Base-by-base conservation (phyloP, 2,888 invertebrate genomes). In the Amblyjoppa fuscipennis region DNA sequence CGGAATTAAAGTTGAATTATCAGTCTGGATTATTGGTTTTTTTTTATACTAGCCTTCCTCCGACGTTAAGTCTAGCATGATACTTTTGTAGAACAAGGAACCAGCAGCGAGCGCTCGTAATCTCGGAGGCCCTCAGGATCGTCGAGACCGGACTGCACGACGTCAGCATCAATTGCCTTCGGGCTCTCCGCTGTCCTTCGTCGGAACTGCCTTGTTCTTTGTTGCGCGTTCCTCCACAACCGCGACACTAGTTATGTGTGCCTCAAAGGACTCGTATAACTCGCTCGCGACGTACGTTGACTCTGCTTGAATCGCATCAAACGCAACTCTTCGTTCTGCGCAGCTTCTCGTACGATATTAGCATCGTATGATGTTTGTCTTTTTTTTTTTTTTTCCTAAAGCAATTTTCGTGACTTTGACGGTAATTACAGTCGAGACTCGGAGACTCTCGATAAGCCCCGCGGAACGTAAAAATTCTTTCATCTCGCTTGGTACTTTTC, bases 61-160 rank as follows among this genome's bases (percentile, higher is more conserved):
- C 16, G 45, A 16, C 13, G 45, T 45, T 16, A 3, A 45, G 45
- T 16, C 13, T 45, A 45, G 13, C 3, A 13, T 45, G 16, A 16
- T 3, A 41, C 45, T 13, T 20, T 38, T 28, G 9, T 31, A 25
- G 38, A 75, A 16, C n/a, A 68, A 66, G 64, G 51, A 31, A 34
- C 20, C 34, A 73, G 16, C 5, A n/a, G n/a, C 45, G 56, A 74
- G 68, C 68, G 68, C 41, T 51, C 66, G 74, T 66, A 81, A 68
- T 64, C 76, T 76, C 76, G 81, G 71, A 82, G 76, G 70, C 81
- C 81, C 81, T 76, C 51, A 25, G 81, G 81, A 82, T 76, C 70
- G 70, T 82, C 34, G 70, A 49, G 76, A 53, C 81, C 51, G 70
- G 70, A 45, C 38, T 49, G 28, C 16, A 4, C 51, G 64, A 76